Conservation (phyloP, 2,797 vertebrate species). For the Catamblyrhynchus diadema region DNA sequence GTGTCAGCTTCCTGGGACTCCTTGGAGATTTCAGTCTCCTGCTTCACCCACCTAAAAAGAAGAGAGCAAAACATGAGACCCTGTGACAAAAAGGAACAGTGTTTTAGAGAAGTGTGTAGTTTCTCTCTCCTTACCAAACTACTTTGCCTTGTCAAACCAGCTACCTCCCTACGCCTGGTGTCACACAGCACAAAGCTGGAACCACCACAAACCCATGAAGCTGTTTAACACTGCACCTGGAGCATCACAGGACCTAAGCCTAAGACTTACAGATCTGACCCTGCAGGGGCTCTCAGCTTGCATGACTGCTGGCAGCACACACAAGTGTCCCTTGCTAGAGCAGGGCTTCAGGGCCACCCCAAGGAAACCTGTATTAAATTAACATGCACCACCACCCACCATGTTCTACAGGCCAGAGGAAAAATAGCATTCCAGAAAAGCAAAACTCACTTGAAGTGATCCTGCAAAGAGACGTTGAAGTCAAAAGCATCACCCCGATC, state of each 20-base stretch:
- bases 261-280: not conserved
- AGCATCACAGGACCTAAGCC: not conserved
- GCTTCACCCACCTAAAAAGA: constrained; percentile 90
- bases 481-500: constrained; percentile 95
- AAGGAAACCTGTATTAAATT: not conserved
- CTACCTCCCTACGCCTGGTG: not conserved
- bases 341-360: not conserved
- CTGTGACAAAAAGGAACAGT: not conserved
- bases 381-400: not conserved
- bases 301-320: not conserved
- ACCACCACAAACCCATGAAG: not conserved
- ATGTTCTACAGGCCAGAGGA: not conserved
- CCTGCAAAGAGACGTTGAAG: constrained; percentile 93
- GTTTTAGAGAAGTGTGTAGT: not conserved
- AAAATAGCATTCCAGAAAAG: not conserved
- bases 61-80: not conserved
- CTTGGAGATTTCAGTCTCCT: constrained; percentile 91
- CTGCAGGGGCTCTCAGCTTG: not conserved
- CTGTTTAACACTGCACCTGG: not conserved
- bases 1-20: constrained; percentile 84
- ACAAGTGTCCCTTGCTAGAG: not conserved
- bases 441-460: constrained; percentile 92
- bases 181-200: not conserved
- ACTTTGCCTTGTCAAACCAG: not conserved
- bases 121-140: not conserved